Conservation (phyloP, 1,140 invertebrate genomes). For the Trachelipus rathkii region DNA sequence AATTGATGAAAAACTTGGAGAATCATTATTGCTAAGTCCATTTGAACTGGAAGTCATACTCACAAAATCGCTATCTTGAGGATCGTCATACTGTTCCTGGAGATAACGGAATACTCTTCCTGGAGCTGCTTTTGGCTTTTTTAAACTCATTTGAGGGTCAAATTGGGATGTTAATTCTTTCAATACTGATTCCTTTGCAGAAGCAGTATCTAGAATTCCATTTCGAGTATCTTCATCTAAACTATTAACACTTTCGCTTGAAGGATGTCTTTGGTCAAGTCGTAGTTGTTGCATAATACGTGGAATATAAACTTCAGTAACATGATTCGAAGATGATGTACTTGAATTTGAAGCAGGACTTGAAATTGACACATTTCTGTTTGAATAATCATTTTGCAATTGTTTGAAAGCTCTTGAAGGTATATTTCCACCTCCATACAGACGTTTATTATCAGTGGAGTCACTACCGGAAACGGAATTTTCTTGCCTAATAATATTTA, state of each 20-base stretch:
- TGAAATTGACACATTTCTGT: background rate
- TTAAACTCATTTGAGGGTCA: conserved; percentile 29
- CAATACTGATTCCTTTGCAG: conserved; percentile 36
- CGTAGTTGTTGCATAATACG: background rate
- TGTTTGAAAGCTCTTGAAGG: conserved; percentile 80
- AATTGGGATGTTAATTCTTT: conserved; percentile 43
- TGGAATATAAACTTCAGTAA: background rate
- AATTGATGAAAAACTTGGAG: background rate
- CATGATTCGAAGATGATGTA: background rate
- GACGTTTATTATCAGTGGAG: conserved; percentile 19
- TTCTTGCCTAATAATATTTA: conserved; percentile 37
- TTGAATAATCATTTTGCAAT: conserved; percentile 57
- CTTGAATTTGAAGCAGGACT: background rate
- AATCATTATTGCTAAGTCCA: background rate
- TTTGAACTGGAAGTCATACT: background rate
- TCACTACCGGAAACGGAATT: background rate
- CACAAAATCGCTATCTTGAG: conserved; percentile 22
- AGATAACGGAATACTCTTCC: conserved; percentile 43
- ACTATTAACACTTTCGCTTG: background rate
- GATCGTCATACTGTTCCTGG: conserved; percentile 37
- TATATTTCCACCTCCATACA: conserved; percentile 73
- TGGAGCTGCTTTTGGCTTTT: conserved; percentile 42
- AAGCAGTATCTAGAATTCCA: conserved; percentile 31
- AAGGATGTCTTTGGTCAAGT: background rate
- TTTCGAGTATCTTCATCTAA: conserved; percentile 37